Evolutionary conservation across 2,113 vertebrate genomes (phyloP), one percentile per base, ranked within the genome.

Genomic region (Poecilia latipinna): DNA sequence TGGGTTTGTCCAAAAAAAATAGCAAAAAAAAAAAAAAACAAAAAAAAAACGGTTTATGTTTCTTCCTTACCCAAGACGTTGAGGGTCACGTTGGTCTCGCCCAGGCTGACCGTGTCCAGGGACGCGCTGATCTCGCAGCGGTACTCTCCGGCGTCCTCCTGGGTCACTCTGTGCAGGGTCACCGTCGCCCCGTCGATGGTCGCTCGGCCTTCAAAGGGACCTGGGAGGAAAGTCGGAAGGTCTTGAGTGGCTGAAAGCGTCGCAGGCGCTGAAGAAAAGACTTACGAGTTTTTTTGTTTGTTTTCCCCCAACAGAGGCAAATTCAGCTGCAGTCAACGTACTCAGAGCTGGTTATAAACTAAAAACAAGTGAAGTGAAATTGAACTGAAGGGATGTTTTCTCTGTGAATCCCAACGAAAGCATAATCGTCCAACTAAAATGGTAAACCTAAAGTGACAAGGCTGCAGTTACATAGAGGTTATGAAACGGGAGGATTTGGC

Each of bases 91-190:
- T 93, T 96, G 65, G 95, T 94, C 89, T 99, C 97, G 78, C 95
- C 95, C 77, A 98, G 91, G 61, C 82, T 60, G 85, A 95, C 71
- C 0, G 91, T 29, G 89, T 98, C 96, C 0, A 78, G 73, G 2
- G 94, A 92, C 32, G 95, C 96, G 12, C 95, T 97, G 84, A 99
- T 94, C 93, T 99, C 98, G 61, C 98, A 99, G 35, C 97, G 97
- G 68, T 98, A 99, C 62, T 95, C 94, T 6, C 96, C 98, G 0
- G 97, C 95, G 65, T 99, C 98, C 4, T 84, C 94, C 91, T 96
- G 95, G 26, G 95, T 98, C 78, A 98, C 97, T 60, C 90, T 93
- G 48, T 70, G 92, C 83, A 99, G 94, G 3, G 89, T 94, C 74
- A 99, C 96, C 26, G 94, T 97, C 70, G 96, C 96, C 12, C 95